Conservation (phyloP, 2,113 vertebrate genomes). For the Cebidichthys violaceus region DNA sequence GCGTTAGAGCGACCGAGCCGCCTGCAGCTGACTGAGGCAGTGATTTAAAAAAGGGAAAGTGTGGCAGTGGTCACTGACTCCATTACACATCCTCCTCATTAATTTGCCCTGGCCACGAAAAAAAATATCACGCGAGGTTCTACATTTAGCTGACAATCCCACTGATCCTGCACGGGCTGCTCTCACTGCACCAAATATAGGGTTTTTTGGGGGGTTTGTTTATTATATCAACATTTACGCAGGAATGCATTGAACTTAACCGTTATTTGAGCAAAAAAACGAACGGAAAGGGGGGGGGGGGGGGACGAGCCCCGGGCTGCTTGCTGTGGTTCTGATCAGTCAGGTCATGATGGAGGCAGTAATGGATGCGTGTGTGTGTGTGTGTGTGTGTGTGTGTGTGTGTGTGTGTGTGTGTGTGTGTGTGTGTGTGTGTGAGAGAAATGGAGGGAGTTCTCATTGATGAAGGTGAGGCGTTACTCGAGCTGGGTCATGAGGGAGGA, state of each 20-base stretch:
- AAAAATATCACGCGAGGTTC: slow-evolving; percentile 46
- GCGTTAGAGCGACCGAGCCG: slow-evolving; percentile 20
- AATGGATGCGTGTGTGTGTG: too few species aligned
- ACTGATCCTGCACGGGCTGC: neutral
- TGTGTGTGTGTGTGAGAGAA: slow-evolving; percentile 16
- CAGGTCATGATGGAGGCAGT: neutral
- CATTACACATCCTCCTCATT: slow-evolving; percentile 72
- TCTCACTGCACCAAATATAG: neutral
- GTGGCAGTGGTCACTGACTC: slow-evolving; percentile 73
- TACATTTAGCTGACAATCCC: slow-evolving; percentile 2
- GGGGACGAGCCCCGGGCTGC: slow-evolving; percentile 12
- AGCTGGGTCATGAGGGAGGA: neutral
- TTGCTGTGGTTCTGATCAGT: slow-evolving; percentile 5
- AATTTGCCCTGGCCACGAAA: slow-evolving; percentile 62
- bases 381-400: too few species aligned
- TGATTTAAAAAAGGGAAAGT: slow-evolving; percentile 67
- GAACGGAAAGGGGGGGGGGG: too few species aligned
- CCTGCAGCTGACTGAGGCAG: slow-evolving; percentile 42
- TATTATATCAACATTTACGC: neutral
- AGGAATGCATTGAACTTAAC: slow-evolving; percentile 39
- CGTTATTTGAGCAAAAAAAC: slow-evolving; percentile 47
- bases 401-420: too few species aligned
- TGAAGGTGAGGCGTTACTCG: slow-evolving; percentile 7
- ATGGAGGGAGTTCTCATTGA: slow-evolving; percentile 41
- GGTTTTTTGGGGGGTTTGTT: neutral